Conservation (phyloP, 2,113 vertebrate species). For the Dicentrarchus labrax region DNA sequence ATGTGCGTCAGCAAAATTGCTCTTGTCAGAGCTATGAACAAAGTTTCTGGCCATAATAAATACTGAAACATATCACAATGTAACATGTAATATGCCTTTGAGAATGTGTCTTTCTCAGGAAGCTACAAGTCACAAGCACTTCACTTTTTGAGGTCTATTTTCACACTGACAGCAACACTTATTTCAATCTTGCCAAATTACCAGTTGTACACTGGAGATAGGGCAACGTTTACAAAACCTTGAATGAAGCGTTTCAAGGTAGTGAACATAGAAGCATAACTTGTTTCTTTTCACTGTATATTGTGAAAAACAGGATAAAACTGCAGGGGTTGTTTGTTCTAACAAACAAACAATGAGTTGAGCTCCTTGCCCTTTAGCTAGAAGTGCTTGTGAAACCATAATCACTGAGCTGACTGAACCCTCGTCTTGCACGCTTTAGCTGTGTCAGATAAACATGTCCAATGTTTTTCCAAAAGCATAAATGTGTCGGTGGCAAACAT, state of each 20-base stretch:
- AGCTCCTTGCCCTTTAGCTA: slow-evolving; percentile 19
- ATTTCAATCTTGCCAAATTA: neutral
- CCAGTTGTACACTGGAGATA: neutral
- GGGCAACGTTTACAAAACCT: slow-evolving; percentile 31
- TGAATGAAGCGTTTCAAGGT: neutral
- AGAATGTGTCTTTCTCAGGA: neutral
- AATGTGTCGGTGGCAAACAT: neutral
- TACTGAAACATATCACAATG: neutral
- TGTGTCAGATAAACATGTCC: slow-evolving; percentile 54
- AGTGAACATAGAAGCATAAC: neutral
- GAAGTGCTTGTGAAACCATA: slow-evolving; percentile 24
- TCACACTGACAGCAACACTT: slow-evolving; percentile 1
- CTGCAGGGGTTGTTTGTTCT: neutral
- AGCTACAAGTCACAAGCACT: slow-evolving; percentile 11
- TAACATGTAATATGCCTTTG: neutral
- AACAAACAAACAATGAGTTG: slow-evolving; percentile 28
- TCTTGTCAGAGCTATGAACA: neutral
- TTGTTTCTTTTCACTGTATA: neutral
- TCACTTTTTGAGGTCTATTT: slow-evolving; percentile 44
- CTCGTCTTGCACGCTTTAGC: slow-evolving; percentile 2
- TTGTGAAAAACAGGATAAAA: neutral
- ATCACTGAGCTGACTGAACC: slow-evolving; percentile 36
- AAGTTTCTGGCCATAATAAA: neutral
- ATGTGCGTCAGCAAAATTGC: neutral
- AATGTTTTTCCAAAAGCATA: slow-evolving; percentile 58